A percentile compares a stretch with the other conserved stretches of the same genome.
Evolutionary conservation across 2,113 vertebrate species (phyloP).

Genomic region (Carassius gibelio): DNA sequence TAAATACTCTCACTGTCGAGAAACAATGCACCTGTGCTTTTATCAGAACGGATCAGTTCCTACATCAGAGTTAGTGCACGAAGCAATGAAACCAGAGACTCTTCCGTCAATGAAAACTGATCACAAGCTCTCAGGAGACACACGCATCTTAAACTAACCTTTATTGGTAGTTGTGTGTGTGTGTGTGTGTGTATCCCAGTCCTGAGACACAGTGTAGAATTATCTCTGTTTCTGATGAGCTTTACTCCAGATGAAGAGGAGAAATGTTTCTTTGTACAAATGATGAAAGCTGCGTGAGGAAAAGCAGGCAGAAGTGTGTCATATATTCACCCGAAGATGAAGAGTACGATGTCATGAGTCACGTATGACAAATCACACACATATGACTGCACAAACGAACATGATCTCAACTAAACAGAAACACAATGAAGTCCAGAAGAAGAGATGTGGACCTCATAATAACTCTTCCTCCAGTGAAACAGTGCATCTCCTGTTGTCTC

Average conservation of each 20-base stretch:
- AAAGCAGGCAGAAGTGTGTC: conserved; percentile 8
- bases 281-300: neutral
- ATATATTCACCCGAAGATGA: neutral
- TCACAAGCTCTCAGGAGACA: neutral
- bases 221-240: too few relatives aligned
- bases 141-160: neutral
- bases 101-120: neutral
- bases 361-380: neutral
- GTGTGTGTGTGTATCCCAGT: neutral
- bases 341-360: neutral
- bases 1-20: too few relatives aligned
- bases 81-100: conserved; percentile 12
- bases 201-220: too few relatives aligned
- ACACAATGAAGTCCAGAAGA: conserved; percentile 2
- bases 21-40: too few relatives aligned
- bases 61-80: neutral
- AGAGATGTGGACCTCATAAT: too few relatives aligned
- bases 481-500: too few relatives aligned
- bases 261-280: neutral
- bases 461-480: too few relatives aligned
- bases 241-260: neutral
- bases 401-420: neutral
- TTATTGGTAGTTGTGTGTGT: too few relatives aligned
- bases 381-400: neutral
- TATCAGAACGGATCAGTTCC: too few relatives aligned